A percentile compares a stretch with the other conserved stretches of the same genome.
Evolutionary conservation across 1,140 invertebrate genomes (phyloP).

Genomic region (Saccostrea cuccullata): DNA sequence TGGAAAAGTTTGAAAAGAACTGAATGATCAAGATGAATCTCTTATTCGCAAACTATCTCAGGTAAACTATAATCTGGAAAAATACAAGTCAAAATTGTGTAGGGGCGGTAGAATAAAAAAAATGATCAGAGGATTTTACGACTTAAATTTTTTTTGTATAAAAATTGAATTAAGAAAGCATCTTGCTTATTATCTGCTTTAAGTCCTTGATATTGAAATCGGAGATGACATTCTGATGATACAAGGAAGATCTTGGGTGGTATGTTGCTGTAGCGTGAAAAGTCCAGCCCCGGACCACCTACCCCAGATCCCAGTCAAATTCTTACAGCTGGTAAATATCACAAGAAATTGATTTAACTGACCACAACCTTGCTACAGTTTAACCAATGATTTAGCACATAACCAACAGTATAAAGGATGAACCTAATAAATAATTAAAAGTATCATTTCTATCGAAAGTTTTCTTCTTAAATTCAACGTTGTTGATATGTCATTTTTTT

Average conservation of each 20-base stretch:
- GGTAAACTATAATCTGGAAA: slow-evolving; percentile 18
- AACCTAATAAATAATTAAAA: no score
- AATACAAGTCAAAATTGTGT: slow-evolving; percentile 9
- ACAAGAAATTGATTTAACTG: no score
- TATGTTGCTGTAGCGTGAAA: neutral
- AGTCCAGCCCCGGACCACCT: neutral
- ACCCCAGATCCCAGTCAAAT: neutral
- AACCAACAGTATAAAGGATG: neutral
- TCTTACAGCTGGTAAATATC: neutral
- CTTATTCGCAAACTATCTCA: neutral
- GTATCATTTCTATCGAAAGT: neutral
- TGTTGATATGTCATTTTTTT: no score
- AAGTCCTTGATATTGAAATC: slow-evolving; percentile 13
- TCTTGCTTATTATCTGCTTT: slow-evolving; percentile 34
- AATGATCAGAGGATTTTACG: slow-evolving; percentile 1
- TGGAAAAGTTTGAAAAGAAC: slow-evolving; percentile 11
- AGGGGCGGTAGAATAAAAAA: slow-evolving; percentile 9
- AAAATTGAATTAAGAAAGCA: slow-evolving; percentile 17
- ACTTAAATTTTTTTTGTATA: neutral
- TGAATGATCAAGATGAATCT: slow-evolving; percentile 28
- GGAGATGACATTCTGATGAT: slow-evolving; percentile 21
- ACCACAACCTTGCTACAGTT: neutral
- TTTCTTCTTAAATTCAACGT: no score
- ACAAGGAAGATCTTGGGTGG: slow-evolving; percentile 17
- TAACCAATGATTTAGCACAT: neutral